A percentile compares a stretch with the other conserved stretches of the same genome.
These are phyloP conservation scores for Leptodactylus fallax DNA, from an alignment of 2,797 vertebrate species.

Conservation along the genomic window DNA sequence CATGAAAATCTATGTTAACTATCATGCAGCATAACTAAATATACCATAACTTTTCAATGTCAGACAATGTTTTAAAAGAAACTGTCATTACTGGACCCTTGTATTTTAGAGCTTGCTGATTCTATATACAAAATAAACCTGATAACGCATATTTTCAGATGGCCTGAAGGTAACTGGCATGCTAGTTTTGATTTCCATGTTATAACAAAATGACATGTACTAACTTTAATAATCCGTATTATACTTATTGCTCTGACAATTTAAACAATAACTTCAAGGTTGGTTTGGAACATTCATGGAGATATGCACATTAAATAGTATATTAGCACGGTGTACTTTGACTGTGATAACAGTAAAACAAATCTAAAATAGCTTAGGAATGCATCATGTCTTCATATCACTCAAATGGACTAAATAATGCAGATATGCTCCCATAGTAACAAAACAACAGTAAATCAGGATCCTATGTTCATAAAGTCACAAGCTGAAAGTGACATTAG, in stretches of 20 bases:
- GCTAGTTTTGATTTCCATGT: neutral
- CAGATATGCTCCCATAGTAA: conserved; percentile 18
- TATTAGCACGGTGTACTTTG: neutral
- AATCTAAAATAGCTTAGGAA: conserved; percentile 31
- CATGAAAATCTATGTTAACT: neutral
- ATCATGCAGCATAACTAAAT: neutral
- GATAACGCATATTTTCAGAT: neutral
- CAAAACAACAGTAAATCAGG: conserved; percentile 14
- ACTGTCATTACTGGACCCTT: neutral
- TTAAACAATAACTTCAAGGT: conserved; percentile 16
- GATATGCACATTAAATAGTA: neutral
- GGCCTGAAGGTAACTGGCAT: neutral
- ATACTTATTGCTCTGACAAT: conserved; percentile 16
- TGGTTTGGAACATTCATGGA: neutral
- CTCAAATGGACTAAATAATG: conserved; percentile 1
- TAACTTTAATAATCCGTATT: conserved; percentile 11
- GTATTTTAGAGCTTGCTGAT: neutral
- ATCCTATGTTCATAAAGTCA: neutral
- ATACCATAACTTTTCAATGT: neutral
- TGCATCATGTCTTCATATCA: conserved; percentile 26
- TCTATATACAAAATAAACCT: neutral
- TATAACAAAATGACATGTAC: conserved; percentile 27
- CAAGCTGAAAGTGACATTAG: neutral
- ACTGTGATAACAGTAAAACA: conserved; percentile 23
- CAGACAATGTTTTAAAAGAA: neutral